These are phyloP conservation scores for Phylloscopus collybita DNA, from an alignment of 2,797 vertebrate genomes.

Conservation along the genomic window DNA sequence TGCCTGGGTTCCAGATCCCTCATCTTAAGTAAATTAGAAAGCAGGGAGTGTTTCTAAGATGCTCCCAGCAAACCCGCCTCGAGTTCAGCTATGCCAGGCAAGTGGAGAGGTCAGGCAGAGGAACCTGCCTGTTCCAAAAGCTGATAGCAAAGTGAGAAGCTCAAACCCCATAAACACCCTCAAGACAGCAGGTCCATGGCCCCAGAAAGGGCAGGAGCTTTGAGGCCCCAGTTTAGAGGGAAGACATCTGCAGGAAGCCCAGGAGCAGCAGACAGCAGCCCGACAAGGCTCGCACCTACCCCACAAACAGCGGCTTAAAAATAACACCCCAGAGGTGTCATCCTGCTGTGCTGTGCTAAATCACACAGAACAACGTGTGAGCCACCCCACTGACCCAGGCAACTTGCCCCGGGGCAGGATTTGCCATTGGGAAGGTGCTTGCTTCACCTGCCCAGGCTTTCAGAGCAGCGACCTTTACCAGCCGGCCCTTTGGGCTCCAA, in stretches of 20 bases:
- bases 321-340: background rate
- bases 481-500: background rate
- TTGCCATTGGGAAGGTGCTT: background rate
- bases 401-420: background rate
- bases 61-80: background rate
- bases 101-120: background rate
- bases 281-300: background rate
- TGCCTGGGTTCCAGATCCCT: background rate
- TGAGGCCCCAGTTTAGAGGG: background rate
- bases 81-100: background rate
- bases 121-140: background rate
- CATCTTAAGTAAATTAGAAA: background rate
- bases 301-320: background rate
- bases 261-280: background rate
- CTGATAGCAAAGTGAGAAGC: background rate
- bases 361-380: background rate
- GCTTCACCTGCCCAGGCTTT: background rate
- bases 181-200: accelerated
- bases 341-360: background rate
- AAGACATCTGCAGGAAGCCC: background rate
- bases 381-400: background rate
- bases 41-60: accelerated
- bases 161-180: background rate
- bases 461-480: background rate
- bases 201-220: background rate